Conservation (phyloP, 2,113 vertebrate species). For the Oncorhynchus kisutch region DNA sequence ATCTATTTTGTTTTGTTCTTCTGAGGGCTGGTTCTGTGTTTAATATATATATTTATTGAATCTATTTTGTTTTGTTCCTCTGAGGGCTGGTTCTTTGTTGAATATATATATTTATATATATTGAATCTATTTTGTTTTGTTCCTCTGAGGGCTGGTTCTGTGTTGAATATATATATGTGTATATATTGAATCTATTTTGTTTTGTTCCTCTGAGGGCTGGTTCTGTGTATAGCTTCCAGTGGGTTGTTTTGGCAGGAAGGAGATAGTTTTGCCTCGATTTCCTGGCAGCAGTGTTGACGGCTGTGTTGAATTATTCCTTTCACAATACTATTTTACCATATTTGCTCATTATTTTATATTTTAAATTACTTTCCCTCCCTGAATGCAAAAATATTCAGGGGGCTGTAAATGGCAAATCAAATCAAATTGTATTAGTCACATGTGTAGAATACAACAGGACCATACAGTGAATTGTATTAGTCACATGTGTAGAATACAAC, state of each 20-base stretch:
- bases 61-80: slow-evolving; percentile 67
- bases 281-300: not conserved
- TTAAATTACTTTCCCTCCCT: not conserved
- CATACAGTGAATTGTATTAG: no score
- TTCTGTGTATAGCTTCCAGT: slow-evolving; percentile 61
- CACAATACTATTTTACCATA: slow-evolving; percentile 1
- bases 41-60: slow-evolving; percentile 28
- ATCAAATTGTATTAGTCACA: no score
- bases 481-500: no score
- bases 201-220: slow-evolving; percentile 63
- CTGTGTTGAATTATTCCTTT: not conserved
- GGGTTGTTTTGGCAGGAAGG: slow-evolving; percentile 1
- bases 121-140: slow-evolving; percentile 70
- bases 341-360: slow-evolving; percentile 17
- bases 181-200: slow-evolving; percentile 63
- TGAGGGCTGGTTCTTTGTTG: slow-evolving; percentile 66
- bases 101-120: no score
- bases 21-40: no score
- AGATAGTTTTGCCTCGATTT: not conserved
- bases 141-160: slow-evolving; percentile 64
- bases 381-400: slow-evolving; percentile 18
- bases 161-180: slow-evolving; percentile 23
- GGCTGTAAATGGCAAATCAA: not conserved
- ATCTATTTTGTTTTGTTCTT: slow-evolving; percentile 12
- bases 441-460: no score